phyloP scores from a whole-genome alignment of 1,140 invertebrate genomes.

The Bombus fervidus region DNA sequence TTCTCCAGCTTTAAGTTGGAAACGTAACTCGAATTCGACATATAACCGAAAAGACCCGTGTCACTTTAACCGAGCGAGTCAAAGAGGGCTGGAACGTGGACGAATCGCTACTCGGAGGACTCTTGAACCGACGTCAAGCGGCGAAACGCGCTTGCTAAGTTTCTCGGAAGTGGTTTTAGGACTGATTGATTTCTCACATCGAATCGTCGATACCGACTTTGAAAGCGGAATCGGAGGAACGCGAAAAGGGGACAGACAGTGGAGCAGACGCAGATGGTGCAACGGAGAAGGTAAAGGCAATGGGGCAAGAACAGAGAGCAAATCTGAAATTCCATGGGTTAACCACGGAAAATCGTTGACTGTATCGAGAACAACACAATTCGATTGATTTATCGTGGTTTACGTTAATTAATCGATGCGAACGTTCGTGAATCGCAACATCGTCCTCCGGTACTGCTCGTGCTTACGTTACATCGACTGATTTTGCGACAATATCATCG shows the following conservation, averaged over 20 bases:
- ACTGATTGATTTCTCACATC: slow-evolving; percentile 64
- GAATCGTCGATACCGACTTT: slow-evolving; percentile 40
- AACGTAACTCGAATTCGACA: neutral
- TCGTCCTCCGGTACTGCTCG: neutral
- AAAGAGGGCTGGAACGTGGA: slow-evolving; percentile 24
- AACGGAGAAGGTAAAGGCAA: neutral
- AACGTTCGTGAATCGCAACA: neutral
- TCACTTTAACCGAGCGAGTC: slow-evolving; percentile 16
- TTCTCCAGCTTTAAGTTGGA: neutral
- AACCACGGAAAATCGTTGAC: slow-evolving; percentile 54
- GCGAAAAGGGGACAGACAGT: neutral
- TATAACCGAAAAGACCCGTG: neutral
- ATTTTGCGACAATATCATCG: slow-evolving; percentile 6
- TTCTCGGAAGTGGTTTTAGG: slow-evolving; percentile 58
- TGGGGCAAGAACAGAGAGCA: neutral
- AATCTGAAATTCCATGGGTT: slow-evolving; percentile 60
- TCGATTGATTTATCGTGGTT: slow-evolving; percentile 64
- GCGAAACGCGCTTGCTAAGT: slow-evolving; percentile 41
- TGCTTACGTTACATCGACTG: slow-evolving; percentile 3
- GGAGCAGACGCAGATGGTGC: too few species aligned
- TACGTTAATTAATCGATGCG: slow-evolving; percentile 52
- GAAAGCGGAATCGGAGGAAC: neutral
- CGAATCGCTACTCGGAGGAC: slow-evolving; percentile 49
- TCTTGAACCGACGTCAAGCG: slow-evolving; percentile 39
- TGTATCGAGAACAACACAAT: slow-evolving; percentile 51